Evolutionary conservation across 2,888 invertebrate species (phyloP).

Genomic region (Oligia strigilis): DNA sequence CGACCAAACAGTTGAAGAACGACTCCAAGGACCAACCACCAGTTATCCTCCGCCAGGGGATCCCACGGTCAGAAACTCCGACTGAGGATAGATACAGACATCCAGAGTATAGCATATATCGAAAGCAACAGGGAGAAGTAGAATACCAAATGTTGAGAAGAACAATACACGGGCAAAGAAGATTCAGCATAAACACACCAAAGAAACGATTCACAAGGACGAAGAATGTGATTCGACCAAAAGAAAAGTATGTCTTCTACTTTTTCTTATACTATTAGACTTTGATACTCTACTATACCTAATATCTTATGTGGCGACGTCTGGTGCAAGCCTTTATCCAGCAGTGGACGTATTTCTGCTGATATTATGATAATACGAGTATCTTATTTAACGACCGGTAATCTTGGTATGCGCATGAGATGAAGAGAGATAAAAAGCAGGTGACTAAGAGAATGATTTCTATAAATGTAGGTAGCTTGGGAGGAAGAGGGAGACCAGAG

Average conservation of each 20-base stretch:
- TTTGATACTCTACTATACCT: not conserved
- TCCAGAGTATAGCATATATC: not conserved
- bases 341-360: not conserved
- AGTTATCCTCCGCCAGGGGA: not conserved
- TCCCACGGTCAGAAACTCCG: fast-evolving
- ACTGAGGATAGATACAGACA: not conserved
- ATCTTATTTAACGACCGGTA: not conserved
- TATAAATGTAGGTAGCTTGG: not conserved
- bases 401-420: not conserved
- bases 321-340: not conserved
- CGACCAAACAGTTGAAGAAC: not conserved
- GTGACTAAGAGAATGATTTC: not conserved
- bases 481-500: not conserved
- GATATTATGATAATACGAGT: not conserved
- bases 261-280: not conserved
- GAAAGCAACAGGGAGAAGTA: not conserved
- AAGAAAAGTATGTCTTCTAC: not conserved
- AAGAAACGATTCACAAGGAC: not conserved
- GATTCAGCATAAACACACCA: not conserved
- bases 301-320: not conserved
- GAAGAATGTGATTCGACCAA: too few species aligned
- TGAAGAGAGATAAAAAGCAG: not conserved
- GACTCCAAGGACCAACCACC: not conserved
- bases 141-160: not conserved
- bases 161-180: not conserved